These are phyloP conservation scores for Leptopilina boulardi DNA, from an alignment of 1,140 invertebrate species.

Conservation along the genomic window DNA sequence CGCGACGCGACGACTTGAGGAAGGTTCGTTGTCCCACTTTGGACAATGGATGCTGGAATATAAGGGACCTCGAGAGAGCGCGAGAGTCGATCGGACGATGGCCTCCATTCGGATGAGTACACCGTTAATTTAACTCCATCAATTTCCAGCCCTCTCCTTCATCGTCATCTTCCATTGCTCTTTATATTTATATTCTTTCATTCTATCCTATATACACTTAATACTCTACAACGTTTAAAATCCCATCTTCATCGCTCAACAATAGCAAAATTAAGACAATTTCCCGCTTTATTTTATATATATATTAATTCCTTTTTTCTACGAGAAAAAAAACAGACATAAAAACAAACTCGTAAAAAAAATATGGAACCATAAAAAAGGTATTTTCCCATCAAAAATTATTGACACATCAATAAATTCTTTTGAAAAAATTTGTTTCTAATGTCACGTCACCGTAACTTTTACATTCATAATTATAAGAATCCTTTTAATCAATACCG, in stretches of 20 bases:
- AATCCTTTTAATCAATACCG: no score
- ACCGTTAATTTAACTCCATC: constrained; percentile 56
- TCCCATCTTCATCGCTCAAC: neutral
- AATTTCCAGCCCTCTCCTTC: constrained; percentile 40
- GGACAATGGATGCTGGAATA: constrained; percentile 52
- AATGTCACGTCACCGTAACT: no score
- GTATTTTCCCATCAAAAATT: neutral
- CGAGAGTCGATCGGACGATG: constrained; percentile 52
- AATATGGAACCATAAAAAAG: neutral
- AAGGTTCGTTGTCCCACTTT: constrained; percentile 51
- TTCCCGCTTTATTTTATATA: neutral
- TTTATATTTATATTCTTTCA: neutral
- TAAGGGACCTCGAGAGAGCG: constrained; percentile 49
- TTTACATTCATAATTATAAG: no score
- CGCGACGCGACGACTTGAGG: constrained; percentile 34
- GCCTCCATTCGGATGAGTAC: constrained; percentile 50
- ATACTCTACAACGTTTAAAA: neutral
- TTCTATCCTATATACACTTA: neutral
- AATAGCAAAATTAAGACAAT: no score
- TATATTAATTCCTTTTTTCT: neutral
- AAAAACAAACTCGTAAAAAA: neutral
- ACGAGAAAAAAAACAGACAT: neutral
- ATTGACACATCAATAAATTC: neutral
- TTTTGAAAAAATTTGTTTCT: neutral
- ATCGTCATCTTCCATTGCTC: neutral